Conservation (phyloP, 2,888 invertebrate species). For the Malacosoma neustria region DNA sequence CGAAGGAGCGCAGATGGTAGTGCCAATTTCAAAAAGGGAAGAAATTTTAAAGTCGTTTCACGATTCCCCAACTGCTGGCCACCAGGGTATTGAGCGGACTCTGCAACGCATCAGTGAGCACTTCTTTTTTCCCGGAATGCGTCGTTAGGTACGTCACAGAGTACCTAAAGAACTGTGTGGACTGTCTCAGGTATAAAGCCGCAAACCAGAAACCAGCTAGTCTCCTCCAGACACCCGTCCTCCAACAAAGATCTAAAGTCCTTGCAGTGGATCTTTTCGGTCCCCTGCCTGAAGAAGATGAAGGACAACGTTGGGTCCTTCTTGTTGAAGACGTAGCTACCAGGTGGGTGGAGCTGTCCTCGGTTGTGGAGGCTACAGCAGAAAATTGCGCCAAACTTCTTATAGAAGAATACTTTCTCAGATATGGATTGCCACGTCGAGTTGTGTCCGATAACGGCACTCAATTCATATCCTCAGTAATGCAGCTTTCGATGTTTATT, state of each 20-base stretch:
- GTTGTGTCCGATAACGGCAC: conserved; percentile 10
- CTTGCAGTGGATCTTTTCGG: conserved; percentile 28
- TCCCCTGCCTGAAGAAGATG: conserved; percentile 9
- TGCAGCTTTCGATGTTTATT: no score
- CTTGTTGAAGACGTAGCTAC: conserved; percentile 17
- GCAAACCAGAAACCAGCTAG: conserved; percentile 6
- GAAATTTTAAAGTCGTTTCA: not conserved
- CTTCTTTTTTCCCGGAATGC: conserved; percentile 11
- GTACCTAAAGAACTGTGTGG: conserved; percentile 19
- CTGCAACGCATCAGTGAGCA: conserved; percentile 4
- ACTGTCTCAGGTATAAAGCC: conserved; percentile 19
- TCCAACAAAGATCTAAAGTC: conserved; percentile 18
- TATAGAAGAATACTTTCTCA: conserved; percentile 28
- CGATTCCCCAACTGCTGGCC: not conserved
- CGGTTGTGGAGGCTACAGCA: conserved; percentile 15
- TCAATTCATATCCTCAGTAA: no score
- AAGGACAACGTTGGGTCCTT: conserved; percentile 14
- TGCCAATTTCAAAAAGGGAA: not conserved
- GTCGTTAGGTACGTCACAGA: conserved; percentile 8
- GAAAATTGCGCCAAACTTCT: conserved; percentile 23
- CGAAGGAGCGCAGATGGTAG: conserved; percentile 1
- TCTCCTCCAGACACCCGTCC: conserved; percentile 5
- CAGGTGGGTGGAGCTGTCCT: conserved; percentile 20
- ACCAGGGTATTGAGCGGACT: conserved; percentile 1
- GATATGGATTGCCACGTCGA: conserved; percentile 27